Percentiles rank a stretch among this genome's conserved stretches.
phyloP scores from a whole-genome alignment of 2,888 invertebrate genomes.

The Mantis religiosa region DNA sequence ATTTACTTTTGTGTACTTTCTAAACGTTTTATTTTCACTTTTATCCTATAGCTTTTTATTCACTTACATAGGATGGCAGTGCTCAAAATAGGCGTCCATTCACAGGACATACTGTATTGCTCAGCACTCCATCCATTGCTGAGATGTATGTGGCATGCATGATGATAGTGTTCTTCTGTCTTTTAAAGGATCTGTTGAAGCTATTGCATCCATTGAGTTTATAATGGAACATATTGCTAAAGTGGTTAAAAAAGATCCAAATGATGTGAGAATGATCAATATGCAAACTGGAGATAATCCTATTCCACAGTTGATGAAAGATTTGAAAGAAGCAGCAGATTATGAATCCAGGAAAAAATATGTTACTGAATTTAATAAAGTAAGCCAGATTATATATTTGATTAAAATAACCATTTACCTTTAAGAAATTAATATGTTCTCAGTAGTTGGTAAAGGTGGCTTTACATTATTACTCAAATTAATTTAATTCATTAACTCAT shows the following conservation, averaged over 20 bases:
- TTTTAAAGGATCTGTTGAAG: conserved; percentile 58
- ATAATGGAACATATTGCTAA: conserved; percentile 65
- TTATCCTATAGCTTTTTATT: not conserved
- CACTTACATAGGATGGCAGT: too few species aligned
- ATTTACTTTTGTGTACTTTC: too few species aligned
- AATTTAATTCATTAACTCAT: too few species aligned
- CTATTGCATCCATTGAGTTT: conserved; percentile 57
- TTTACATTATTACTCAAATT: too few species aligned
- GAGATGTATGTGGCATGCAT: not conserved
- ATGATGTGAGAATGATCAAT: conserved; percentile 55
- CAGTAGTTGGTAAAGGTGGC: too few species aligned
- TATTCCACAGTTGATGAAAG: conserved; percentile 51
- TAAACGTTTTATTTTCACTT: too few species aligned
- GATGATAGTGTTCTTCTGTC: conserved; percentile 31
- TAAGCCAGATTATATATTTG: conserved; percentile 33
- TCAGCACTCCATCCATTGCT: not conserved
- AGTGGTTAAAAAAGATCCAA: conserved; percentile 52
- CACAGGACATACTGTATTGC: too few species aligned
- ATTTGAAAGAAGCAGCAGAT: conserved; percentile 55
- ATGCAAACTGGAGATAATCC: conserved; percentile 48
- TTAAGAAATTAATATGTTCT: too few species aligned
- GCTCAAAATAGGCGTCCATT: too few species aligned
- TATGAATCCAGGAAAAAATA: conserved; percentile 53
- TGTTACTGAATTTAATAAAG: conserved; percentile 57
- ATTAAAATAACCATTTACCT: too few species aligned